Evolutionary conservation across 2,113 vertebrate species (phyloP).

Genomic region (Theropithecus gelada): DNA sequence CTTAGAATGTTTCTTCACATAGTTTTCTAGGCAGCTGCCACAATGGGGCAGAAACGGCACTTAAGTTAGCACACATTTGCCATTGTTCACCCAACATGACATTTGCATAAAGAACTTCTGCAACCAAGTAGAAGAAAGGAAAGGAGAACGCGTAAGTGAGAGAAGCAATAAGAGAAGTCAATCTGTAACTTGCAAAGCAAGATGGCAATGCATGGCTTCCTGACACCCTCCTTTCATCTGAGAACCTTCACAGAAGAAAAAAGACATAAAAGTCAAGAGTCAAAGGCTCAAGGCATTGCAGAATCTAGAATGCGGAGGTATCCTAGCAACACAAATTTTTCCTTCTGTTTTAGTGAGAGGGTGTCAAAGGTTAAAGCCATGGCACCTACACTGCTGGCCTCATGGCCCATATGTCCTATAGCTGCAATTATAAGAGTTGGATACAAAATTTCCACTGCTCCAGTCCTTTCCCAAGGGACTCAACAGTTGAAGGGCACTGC

Average conservation of each 20-base stretch:
- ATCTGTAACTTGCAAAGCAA: neutral
- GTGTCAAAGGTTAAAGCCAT: neutral
- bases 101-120: neutral
- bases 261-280: neutral
- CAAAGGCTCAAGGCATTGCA: neutral
- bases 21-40: neutral
- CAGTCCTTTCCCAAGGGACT: neutral
- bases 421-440: neutral
- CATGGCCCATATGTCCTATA: neutral
- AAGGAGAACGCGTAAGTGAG: neutral
- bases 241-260: neutral
- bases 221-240: neutral
- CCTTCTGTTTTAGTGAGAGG: neutral
- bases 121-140: neutral
- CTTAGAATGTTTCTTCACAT: neutral
- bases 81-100: neutral
- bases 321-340: constrained; percentile 30
- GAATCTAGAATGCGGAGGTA: constrained; percentile 9
- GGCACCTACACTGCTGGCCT: neutral
- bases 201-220: neutral
- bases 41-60: neutral
- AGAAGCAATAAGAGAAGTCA: neutral
- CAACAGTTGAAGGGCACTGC: neutral
- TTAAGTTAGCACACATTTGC: neutral
- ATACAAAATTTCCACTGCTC: neutral